phyloP scores from a whole-genome alignment of 2,797 vertebrate genomes.

The Notoglanidium macrostoma region DNA sequence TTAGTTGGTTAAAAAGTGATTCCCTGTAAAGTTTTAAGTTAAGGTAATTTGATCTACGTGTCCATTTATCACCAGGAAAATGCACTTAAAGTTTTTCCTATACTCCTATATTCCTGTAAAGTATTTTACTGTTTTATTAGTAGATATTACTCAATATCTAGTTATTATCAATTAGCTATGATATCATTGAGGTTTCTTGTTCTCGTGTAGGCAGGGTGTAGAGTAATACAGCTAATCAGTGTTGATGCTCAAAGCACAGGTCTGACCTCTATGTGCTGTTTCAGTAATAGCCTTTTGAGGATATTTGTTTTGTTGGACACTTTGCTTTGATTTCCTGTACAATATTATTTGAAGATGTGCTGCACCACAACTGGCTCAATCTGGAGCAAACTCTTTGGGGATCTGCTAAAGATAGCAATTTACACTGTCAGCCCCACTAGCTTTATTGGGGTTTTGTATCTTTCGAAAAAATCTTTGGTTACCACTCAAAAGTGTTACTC shows the following conservation, averaged over 20 bases:
- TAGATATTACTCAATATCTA: not conserved
- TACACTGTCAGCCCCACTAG: not conserved
- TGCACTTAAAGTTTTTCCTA: not conserved
- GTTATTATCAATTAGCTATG: not conserved
- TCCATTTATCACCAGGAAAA: not conserved
- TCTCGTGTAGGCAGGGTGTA: not conserved
- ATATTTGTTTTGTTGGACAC: not conserved
- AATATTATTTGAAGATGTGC: not conserved
- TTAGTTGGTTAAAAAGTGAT: slow-evolving; percentile 2
- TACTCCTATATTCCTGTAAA: not conserved
- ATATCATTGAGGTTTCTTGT: not conserved
- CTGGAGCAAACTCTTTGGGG: not conserved
- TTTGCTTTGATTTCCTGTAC: slow-evolving; percentile 1
- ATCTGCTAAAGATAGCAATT: not conserved
- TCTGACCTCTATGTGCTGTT: not conserved
- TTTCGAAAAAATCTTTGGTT: slow-evolving; percentile 17
- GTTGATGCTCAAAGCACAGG: not conserved
- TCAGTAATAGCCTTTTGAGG: not conserved
- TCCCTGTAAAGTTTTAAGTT: not conserved
- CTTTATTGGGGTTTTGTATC: slow-evolving; percentile 2
- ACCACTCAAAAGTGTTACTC: not conserved
- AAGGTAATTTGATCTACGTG: not conserved
- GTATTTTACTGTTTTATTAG: not conserved
- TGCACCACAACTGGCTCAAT: not conserved
- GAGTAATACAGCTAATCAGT: not conserved